Evolutionary conservation across 2,113 vertebrate genomes (phyloP), one percentile per base, ranked within the genome.

Genomic region (Falco punctatus): DNA sequence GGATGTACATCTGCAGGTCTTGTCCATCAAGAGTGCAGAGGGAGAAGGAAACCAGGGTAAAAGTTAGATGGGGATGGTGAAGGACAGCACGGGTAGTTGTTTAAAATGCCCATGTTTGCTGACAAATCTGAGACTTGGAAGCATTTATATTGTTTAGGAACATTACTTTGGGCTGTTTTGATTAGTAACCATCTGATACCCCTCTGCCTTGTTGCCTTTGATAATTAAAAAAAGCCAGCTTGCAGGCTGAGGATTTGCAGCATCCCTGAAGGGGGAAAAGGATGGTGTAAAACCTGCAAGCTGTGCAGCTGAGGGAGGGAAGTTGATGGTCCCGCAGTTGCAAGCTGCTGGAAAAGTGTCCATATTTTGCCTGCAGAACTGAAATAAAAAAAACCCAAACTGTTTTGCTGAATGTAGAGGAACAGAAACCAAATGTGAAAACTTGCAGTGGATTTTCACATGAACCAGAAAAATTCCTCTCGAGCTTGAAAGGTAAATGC

Each of bases 241-340:
- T 52, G 38, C 67, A 32, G 26, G 46, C 77, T 81, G 46, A 0
- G 3, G 51, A 23, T 78, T 84, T 15, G 26, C 69, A 81, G 85
- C 61, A 28, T 72, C n/a, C 64, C 69, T 81, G 38, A 44, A 28
- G 40, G 28, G 48, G 72, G 44, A 22, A 23, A 81, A 4, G 28
- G 44, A 14, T 46, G 33, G 21, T 58, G 74, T 71, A 64, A 86
- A 88, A 78, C 4, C 54, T 92, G 51, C 77, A 83, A 73, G 42
- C 44, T 35, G 51, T 38, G 27, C 61, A 32, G 20, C 5, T 33
- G 44, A 58, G 72, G 62, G 62, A 57, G 62, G 62, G 46, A 66
- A 86, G 67, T 27, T 0, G 0, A 55, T 28, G 38, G 55, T 71
- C 71, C 52, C 0, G 0, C 52, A 46, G 49, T 23, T 2, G 0